Conservation (phyloP, 30 jellyfish, hydroid and myxozoan species). For the Chrysaora quinquecirrha region DNA sequence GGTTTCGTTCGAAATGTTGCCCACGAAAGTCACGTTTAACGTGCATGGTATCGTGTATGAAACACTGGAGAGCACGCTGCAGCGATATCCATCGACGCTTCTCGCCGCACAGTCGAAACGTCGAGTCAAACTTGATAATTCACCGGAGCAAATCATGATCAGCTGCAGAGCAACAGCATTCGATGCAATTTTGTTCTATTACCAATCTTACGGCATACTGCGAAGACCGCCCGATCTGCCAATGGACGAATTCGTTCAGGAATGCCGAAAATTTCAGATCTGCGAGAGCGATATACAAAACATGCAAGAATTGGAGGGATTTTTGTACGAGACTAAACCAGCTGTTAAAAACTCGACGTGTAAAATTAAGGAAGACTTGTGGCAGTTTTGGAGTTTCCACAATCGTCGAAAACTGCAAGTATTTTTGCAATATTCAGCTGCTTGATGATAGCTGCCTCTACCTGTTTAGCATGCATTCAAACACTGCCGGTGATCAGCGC, state of each 20-base stretch:
- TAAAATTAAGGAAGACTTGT: conserved; percentile 8
- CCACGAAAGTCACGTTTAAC: conserved; percentile 58
- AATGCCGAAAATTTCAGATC: conserved; percentile 74
- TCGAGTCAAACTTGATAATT: not conserved
- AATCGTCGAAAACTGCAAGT: conserved; percentile 66
- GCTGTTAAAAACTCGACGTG: not conserved
- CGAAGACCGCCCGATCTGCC: conserved; percentile 79
- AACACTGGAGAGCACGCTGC: conserved; percentile 81
- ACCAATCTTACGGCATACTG: conserved; percentile 90
- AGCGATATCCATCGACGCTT: conserved; percentile 82
- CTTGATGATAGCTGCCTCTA: conserved; percentile 52
- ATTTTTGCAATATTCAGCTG: conserved; percentile 63
- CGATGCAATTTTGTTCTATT: conserved; percentile 89
- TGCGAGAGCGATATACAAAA: conserved; percentile 48
- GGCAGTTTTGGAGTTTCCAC: conserved; percentile 83
- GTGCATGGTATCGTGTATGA: conserved; percentile 82
- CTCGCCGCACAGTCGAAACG: conserved; percentile 71
- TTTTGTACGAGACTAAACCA: conserved; percentile 19
- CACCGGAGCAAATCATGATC: conserved; percentile 19
- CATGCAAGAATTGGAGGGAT: conserved; percentile 81
- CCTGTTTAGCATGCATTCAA: conserved; percentile 59
- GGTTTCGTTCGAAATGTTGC: conserved; percentile 9
- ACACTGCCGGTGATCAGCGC: conserved; percentile 53
- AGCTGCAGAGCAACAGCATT: conserved; percentile 72
- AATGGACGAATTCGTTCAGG: conserved; percentile 77